Percentiles rank a stretch among this genome's conserved stretches.
These are phyloP conservation scores for Aethina tumida DNA, from an alignment of 1,140 invertebrate genomes.

Conservation along the genomic window DNA sequence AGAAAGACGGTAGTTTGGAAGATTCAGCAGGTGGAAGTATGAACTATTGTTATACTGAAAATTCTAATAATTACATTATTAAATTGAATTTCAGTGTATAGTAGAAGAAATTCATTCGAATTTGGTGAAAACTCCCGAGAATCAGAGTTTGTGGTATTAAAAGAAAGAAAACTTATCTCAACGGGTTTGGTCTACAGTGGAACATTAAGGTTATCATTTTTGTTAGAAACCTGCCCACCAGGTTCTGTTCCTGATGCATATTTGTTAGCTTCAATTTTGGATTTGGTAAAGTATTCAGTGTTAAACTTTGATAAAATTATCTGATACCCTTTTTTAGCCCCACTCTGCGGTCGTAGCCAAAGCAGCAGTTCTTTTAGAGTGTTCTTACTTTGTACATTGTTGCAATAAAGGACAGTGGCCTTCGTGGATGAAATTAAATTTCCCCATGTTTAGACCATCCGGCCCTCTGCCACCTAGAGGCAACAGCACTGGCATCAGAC, in stretches of 20 bases:
- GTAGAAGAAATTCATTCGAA: constrained; percentile 72
- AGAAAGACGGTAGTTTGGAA: constrained; percentile 79
- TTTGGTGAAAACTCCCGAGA: constrained; percentile 65
- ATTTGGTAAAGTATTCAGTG: constrained; percentile 62
- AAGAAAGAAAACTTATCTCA: constrained; percentile 71
- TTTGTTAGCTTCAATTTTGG: constrained; percentile 87
- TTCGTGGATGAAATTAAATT: constrained; percentile 83
- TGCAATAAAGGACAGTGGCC: constrained; percentile 99
- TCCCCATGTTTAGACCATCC: constrained; percentile 68
- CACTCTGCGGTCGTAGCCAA: constrained; percentile 85
- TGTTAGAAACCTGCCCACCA: constrained; percentile 90
- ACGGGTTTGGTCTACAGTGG: constrained; percentile 65
- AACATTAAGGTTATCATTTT: constrained; percentile 73
- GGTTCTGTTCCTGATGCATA: constrained; percentile 92
- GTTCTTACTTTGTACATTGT: constrained; percentile 90
- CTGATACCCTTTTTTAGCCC: constrained; percentile 51
- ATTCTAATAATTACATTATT: not conserved
- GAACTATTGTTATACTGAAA: constrained; percentile 29
- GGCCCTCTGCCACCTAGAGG: constrained; percentile 44
- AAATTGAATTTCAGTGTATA: constrained; percentile 52
- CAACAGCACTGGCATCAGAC: constrained; percentile 46
- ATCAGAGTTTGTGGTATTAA: constrained; percentile 77
- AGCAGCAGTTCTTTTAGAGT: constrained; percentile 87
- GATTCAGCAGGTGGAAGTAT: constrained; percentile 67
- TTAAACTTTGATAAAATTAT: constrained; percentile 1